Percentiles rank a stretch among this genome's conserved stretches.
Conservation (phyloP, 2,113 vertebrate species). For the Entomyzon cyanotis region DNA sequence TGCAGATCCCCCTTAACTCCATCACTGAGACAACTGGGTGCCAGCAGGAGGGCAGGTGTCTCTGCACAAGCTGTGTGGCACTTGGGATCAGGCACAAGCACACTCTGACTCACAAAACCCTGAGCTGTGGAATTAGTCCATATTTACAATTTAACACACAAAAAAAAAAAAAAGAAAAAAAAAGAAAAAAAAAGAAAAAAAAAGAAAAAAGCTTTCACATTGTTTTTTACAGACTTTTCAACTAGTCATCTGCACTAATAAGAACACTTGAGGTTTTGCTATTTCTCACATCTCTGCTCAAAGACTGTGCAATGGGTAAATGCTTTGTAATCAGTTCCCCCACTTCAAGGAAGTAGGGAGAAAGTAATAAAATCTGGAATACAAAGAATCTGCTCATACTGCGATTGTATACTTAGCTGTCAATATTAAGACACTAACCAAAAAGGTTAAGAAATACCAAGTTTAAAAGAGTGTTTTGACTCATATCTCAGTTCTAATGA, state of each 20-base stretch:
- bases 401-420: background rate
- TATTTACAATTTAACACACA: background rate
- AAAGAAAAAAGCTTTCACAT: fast-evolving
- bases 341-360: background rate
- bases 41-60: background rate
- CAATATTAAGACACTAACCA: background rate
- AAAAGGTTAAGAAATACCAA: background rate
- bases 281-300: background rate
- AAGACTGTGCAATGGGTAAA: background rate
- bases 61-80: background rate
- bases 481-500: background rate
- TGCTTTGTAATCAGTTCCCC: background rate
- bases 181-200: background rate
- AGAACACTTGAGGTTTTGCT: background rate
- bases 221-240: background rate
- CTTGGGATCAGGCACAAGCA: background rate
- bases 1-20: background rate
- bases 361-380: background rate
- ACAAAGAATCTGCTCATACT: background rate
- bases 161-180: background rate
- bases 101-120: background rate
- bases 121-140: background rate
- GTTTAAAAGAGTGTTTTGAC: background rate
- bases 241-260: background rate
- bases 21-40: background rate